A percentile compares a stretch with the other conserved stretches of the same genome.
Evolutionary conservation across 2,888 invertebrate genomes (phyloP).

Genomic region (Agrilus biguttatus): DNA sequence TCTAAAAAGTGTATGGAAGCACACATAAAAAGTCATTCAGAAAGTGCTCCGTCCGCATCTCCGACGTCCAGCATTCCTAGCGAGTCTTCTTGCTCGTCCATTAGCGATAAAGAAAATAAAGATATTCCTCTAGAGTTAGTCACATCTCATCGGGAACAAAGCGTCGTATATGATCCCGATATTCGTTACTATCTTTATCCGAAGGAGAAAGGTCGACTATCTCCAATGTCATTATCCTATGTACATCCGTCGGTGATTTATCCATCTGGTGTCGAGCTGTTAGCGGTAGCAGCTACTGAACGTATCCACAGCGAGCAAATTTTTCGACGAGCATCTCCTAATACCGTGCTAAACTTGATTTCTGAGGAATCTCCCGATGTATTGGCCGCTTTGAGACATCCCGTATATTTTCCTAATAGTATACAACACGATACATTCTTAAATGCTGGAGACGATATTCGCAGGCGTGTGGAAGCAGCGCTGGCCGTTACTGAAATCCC

Average conservation of each 20-base stretch:
- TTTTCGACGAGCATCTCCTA: conserved; percentile 13
- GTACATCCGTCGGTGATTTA: conserved; percentile 8
- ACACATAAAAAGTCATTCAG: conserved; percentile 68
- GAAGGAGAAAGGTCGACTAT: conserved; percentile 17
- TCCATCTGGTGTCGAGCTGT: conserved; percentile 24
- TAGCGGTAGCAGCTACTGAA: conserved; percentile 32
- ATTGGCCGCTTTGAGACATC: conserved; percentile 21
- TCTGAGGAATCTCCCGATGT: conserved; percentile 18
- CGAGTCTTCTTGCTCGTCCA: conserved; percentile 27
- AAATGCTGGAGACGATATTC: conserved; percentile 38
- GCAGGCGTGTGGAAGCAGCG: conserved; percentile 48
- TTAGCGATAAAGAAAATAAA: conserved; percentile 40
- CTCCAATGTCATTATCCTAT: conserved; percentile 14
- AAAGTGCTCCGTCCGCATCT: conserved; percentile 36
- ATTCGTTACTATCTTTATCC: conserved; percentile 23
- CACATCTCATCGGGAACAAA: conserved; percentile 13
- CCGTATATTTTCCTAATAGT: conserved; percentile 22
- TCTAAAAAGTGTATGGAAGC: conserved; percentile 84
- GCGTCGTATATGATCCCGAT: conserved; percentile 24
- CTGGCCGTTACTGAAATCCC: conserved; percentile 40
- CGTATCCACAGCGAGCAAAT: conserved; percentile 23
- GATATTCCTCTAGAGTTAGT: conserved; percentile 15
- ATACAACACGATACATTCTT: conserved; percentile 22
- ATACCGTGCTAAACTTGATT: conserved; percentile 26
- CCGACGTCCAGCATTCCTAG: conserved; percentile 23